Conservation (phyloP, 2,888 invertebrate genomes). For the Xanthorhoe designata region DNA sequence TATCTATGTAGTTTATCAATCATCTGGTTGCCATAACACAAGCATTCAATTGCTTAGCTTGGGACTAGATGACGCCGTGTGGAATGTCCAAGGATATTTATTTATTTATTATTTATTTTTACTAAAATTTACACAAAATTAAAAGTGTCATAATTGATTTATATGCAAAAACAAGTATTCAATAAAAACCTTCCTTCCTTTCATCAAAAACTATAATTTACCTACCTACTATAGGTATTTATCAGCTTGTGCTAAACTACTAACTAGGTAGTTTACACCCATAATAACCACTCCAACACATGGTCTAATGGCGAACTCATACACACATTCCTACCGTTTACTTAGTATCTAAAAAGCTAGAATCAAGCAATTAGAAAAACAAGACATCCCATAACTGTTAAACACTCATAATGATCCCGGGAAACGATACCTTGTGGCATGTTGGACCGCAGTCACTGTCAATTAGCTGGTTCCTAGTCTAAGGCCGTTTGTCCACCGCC, state of each 20-base stretch:
- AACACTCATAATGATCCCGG: constrained; percentile 36
- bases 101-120: too few relatives aligned
- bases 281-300: neutral
- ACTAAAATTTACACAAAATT: too few relatives aligned
- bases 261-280: neutral
- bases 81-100: too few relatives aligned
- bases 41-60: too few relatives aligned
- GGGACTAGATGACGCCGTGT: too few relatives aligned
- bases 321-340: constrained; percentile 26
- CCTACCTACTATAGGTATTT: neutral
- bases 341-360: constrained; percentile 30
- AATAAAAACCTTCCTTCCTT: too few relatives aligned
- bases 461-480: constrained; percentile 39
- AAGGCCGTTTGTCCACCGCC: too few relatives aligned
- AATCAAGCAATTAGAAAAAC: constrained; percentile 40
- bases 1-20: too few relatives aligned
- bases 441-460: constrained; percentile 37
- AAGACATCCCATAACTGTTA: constrained; percentile 38
- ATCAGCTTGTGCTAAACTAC: neutral
- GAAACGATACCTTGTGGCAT: constrained; percentile 41
- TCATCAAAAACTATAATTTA: too few relatives aligned
- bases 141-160: too few relatives aligned
- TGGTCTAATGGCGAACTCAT: constrained; percentile 15
- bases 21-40: too few relatives aligned
- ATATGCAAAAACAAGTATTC: too few relatives aligned